Evolutionary conservation across 2,888 invertebrate genomes (phyloP).

Genomic region (Netelia fuscicornis): DNA sequence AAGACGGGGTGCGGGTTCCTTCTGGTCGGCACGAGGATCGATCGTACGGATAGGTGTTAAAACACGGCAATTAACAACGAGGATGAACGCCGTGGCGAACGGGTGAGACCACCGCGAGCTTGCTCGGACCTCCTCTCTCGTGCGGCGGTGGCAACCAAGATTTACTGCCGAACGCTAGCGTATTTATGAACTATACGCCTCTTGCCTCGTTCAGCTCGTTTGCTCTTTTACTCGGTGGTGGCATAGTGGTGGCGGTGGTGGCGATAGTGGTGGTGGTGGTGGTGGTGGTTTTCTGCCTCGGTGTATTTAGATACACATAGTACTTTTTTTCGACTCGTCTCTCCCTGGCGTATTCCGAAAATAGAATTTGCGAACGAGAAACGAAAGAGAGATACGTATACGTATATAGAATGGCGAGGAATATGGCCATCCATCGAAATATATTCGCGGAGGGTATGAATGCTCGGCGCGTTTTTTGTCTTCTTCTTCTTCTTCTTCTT

Average conservation of each 20-base stretch:
- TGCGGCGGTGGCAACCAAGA: conserved; percentile 81
- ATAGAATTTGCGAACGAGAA: conserved; percentile 27
- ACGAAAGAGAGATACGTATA: conserved; percentile 4
- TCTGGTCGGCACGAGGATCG: conserved; percentile 70
- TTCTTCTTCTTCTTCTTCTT: too few species aligned
- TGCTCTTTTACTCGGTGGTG: conserved; percentile 34
- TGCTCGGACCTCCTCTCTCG: conserved; percentile 29
- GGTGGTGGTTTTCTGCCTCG: background rate
- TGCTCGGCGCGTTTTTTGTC: too few species aligned
- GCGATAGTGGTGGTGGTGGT: background rate
- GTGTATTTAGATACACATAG: background rate
- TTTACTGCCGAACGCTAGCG: conserved; percentile 83
- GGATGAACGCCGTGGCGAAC: conserved; percentile 76
- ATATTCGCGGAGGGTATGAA: too few species aligned
- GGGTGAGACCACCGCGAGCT: conserved; percentile 80
- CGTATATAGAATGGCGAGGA: conserved; percentile 43
- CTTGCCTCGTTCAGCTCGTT: conserved; percentile 59
- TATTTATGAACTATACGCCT: conserved; percentile 84
- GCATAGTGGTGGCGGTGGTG: too few species aligned
- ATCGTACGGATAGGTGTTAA: conserved; percentile 83
- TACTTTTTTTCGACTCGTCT: background rate
- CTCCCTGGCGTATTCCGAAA: background rate
- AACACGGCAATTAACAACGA: conserved; percentile 85
- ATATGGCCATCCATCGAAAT: conserved; percentile 13
- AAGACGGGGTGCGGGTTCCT: conserved; percentile 64